Percentiles rank a stretch among this genome's conserved stretches.
Evolutionary conservation across 2,797 vertebrate genomes (phyloP).

Genomic region (Kryptopterus vitreolus): DNA sequence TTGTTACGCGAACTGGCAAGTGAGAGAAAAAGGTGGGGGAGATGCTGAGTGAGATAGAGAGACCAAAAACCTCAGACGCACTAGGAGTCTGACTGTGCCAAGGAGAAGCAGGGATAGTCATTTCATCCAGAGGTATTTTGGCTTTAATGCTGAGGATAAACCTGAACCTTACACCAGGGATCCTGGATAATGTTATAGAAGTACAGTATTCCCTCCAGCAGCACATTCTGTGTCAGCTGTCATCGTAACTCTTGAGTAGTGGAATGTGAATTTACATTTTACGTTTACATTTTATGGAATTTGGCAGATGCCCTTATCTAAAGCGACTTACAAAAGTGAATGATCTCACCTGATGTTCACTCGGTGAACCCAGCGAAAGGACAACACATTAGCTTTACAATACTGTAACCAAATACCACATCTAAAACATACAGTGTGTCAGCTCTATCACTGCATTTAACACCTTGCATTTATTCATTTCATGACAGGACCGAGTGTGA

Average conservation of each 20-base stretch:
- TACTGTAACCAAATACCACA: not conserved
- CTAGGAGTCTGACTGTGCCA: not conserved
- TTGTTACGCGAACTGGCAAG: conserved; percentile 3
- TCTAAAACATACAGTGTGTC: not conserved
- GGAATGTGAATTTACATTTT: not conserved
- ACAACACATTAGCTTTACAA: not conserved
- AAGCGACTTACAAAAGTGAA: too few species aligned
- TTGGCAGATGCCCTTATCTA: too few species aligned
- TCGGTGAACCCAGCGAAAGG: not conserved
- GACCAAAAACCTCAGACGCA: not conserved
- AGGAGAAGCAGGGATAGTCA: not conserved
- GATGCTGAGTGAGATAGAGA: not conserved
- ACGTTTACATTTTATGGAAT: too few species aligned
- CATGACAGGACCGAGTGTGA: not conserved
- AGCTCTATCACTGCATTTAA: not conserved
- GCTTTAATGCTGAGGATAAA: not conserved
- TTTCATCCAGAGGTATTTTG: not conserved
- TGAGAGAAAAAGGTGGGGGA: not conserved
- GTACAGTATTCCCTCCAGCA: conserved; percentile 30
- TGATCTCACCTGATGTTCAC: not conserved
- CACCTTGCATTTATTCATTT: too few species aligned
- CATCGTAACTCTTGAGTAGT: conserved; percentile 13
- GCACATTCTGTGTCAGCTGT: conserved; percentile 3
- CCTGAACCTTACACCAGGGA: not conserved
- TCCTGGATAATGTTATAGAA: not conserved